Conservation (phyloP, 2,888 invertebrate species). For the Laothoe populi region DNA sequence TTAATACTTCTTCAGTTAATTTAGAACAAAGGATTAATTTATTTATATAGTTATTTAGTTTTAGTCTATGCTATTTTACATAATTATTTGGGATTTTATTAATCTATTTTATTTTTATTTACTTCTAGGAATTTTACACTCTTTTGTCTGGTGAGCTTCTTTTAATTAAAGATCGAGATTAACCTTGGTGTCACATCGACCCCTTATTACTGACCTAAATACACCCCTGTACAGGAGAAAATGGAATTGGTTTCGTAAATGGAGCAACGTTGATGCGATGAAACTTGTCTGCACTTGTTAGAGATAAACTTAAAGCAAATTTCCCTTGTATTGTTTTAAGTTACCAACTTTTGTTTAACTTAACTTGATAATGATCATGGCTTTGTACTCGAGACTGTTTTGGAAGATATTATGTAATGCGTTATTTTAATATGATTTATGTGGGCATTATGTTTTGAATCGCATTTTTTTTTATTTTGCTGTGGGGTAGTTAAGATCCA, state of each 20-base stretch:
- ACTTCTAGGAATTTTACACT: too few species aligned
- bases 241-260: conserved; percentile 48
- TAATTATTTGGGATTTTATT: too few species aligned
- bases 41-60: too few species aligned
- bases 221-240: conserved; percentile 36
- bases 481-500: too few species aligned
- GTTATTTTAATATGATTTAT: neutral
- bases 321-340: conserved; percentile 8
- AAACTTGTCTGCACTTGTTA: conserved; percentile 36
- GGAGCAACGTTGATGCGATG: conserved; percentile 35
- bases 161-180: too few species aligned
- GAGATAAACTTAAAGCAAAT: conserved; percentile 23
- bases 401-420: neutral
- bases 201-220: neutral
- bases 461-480: too few species aligned
- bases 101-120: too few species aligned
- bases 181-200: neutral
- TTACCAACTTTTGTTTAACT: conserved; percentile 18
- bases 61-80: too few species aligned
- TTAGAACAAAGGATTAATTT: too few species aligned
- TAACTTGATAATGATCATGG: neutral
- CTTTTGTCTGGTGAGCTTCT: too few species aligned
- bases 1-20: too few species aligned
- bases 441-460: too few species aligned
- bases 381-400: neutral